A percentile compares a stretch with the other conserved stretches of the same genome.
Evolutionary conservation across 2,113 vertebrate species (phyloP).

Genomic region (Saccopteryx bilineata): DNA sequence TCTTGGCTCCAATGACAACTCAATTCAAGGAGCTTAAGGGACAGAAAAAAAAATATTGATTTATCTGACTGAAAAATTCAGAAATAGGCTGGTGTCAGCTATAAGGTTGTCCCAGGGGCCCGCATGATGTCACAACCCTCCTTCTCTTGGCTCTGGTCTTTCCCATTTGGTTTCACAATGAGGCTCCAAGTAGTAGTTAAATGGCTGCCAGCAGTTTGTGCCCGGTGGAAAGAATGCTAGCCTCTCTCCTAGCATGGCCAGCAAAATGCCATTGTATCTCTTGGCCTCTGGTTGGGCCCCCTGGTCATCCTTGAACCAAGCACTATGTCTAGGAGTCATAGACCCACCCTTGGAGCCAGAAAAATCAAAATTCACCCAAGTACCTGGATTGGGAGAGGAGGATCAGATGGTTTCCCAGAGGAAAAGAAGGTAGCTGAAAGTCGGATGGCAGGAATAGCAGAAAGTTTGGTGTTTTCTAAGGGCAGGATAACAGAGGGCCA

Average conservation of each 20-base stretch:
- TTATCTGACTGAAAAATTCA: slow-evolving; percentile 19
- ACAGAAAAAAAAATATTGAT: background rate
- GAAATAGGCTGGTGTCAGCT: background rate
- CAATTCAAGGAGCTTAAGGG: background rate
- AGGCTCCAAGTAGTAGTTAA: background rate
- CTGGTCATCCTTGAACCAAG: background rate
- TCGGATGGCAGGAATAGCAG: background rate
- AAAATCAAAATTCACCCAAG: background rate
- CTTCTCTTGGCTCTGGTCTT: background rate
- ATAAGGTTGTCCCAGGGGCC: background rate
- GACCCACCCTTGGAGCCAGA: background rate
- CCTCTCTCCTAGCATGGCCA: background rate
- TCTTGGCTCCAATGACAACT: slow-evolving; percentile 38
- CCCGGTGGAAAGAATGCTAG: background rate
- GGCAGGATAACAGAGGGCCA: background rate
- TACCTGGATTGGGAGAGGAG: background rate
- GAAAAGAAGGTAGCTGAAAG: background rate
- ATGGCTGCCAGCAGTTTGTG: background rate
- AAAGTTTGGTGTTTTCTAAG: background rate
- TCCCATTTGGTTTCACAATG: background rate
- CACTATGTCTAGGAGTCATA: background rate
- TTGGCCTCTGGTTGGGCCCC: background rate
- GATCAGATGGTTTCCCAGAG: background rate
- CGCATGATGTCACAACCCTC: background rate
- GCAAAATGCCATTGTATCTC: background rate